phyloP scores from a whole-genome alignment of 2,113 vertebrate species.

The Enhydra lutris region DNA sequence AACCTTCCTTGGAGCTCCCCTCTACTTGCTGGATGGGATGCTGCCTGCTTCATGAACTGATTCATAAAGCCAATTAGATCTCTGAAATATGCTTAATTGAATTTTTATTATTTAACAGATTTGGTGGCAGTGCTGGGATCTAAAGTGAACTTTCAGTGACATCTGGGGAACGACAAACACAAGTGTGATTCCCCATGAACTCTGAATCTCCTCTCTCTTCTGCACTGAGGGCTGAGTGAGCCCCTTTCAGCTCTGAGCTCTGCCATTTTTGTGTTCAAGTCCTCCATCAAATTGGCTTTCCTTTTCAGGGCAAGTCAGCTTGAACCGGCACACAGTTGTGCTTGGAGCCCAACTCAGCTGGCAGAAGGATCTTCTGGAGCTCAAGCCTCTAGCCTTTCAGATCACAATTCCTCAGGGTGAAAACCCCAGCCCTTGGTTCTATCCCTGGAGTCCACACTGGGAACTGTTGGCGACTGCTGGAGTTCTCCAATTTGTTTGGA shows the following conservation, averaged over 20 bases:
- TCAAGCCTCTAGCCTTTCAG: not conserved
- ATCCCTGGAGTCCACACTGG: not conserved
- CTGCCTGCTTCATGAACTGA: not conserved
- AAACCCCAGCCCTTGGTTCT: not conserved
- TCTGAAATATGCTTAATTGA: not conserved
- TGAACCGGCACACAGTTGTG: not conserved
- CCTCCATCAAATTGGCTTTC: not conserved
- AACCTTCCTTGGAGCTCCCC: not conserved
- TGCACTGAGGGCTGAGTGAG: not conserved
- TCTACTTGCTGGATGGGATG: not conserved
- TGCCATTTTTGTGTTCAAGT: not conserved
- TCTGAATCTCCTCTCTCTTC: not conserved
- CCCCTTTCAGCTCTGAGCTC: not conserved
- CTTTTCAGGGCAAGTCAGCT: not conserved
- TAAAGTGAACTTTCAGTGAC: not conserved
- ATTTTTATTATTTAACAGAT: not conserved
- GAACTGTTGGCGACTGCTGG: not conserved
- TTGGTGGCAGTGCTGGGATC: not conserved
- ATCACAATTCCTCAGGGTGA: not conserved
- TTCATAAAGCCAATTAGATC: not conserved
- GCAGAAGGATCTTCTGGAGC: not conserved
- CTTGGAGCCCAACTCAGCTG: not conserved
- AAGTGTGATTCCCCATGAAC: not conserved
- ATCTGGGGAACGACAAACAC: not conserved
- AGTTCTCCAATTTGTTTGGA: not conserved